Conservation (phyloP, 2,888 invertebrate species). For the Chalcosyrphus nemorum region DNA sequence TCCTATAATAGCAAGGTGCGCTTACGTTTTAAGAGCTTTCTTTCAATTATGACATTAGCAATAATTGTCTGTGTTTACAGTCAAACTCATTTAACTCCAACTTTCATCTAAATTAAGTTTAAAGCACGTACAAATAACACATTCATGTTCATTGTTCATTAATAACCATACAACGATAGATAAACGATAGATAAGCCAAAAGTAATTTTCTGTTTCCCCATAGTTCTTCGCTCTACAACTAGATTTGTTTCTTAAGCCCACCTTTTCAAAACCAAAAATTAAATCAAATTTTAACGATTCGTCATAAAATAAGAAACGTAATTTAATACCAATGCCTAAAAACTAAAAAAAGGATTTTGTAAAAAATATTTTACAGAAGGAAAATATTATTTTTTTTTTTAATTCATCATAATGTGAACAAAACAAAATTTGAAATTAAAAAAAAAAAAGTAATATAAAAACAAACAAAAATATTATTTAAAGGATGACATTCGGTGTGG, state of each 20-base stretch:
- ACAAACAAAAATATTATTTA: slow-evolving; percentile 78
- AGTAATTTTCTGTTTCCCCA: neutral
- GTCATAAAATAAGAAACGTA: neutral
- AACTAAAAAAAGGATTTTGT: neutral
- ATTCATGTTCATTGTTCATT: no score
- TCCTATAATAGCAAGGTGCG: no score
- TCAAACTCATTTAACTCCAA: no score
- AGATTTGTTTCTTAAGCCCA: neutral
- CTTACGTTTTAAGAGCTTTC: no score
- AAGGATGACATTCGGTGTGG: slow-evolving; percentile 98
- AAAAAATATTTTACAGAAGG: neutral
- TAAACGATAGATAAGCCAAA: no score
- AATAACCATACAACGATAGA: no score
- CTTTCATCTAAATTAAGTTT: no score
- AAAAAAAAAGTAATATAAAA: slow-evolving; percentile 50
- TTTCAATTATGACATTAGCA: no score
- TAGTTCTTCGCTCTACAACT: neutral
- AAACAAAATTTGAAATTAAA: slow-evolving; percentile 15
- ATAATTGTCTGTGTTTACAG: no score
- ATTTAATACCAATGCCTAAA: neutral
- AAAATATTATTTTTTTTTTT: neutral
- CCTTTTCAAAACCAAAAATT: neutral
- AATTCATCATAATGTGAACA: slow-evolving; percentile 33
- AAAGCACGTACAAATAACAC: no score
- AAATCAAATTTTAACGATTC: neutral